Percentiles rank a stretch among this genome's conserved stretches.
Evolutionary conservation across 1,140 invertebrate species (phyloP).

Genomic region (Rhynchophorus ferrugineus): DNA sequence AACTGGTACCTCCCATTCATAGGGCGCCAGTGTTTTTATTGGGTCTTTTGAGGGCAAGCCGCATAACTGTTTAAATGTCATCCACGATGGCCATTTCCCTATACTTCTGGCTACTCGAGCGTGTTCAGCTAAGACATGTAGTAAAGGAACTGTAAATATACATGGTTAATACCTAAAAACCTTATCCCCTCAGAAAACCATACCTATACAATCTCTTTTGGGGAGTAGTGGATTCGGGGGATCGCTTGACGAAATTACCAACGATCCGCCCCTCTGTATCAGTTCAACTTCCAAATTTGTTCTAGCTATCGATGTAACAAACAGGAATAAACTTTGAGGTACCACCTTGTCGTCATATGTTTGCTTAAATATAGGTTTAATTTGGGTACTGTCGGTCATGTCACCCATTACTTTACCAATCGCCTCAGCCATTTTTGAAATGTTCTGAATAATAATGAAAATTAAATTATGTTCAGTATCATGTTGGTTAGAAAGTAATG

Average conservation of each 20-base stretch:
- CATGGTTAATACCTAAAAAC: too few species aligned
- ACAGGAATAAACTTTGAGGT: conserved; percentile 75
- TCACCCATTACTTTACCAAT: conserved; percentile 90
- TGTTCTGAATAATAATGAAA: conserved; percentile 40
- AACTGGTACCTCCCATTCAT: conserved; percentile 67
- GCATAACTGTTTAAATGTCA: conserved; percentile 56
- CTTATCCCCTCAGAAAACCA: conserved; percentile 28
- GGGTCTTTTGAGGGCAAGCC: conserved; percentile 41
- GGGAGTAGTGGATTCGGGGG: conserved; percentile 56
- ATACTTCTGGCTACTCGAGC: conserved; percentile 54
- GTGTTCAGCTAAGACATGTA: conserved; percentile 82
- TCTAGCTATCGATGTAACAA: conserved; percentile 83
- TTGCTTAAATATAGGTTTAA: conserved; percentile 53
- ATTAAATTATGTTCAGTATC: too few species aligned
- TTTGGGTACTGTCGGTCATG: conserved; percentile 72
- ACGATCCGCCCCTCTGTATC: conserved; percentile 73
- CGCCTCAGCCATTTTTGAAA: conserved; percentile 63
- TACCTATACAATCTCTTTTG: conserved; percentile 81
- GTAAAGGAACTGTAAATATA: conserved; percentile 61
- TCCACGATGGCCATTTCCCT: conserved; percentile 57
- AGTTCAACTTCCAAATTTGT: conserved; percentile 91
- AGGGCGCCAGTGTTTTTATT: conserved; percentile 41
- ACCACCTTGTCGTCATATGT: conserved; percentile 50
- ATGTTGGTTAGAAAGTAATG: too few species aligned
- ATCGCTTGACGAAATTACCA: conserved; percentile 51